phyloP scores from a whole-genome alignment of 2,797 vertebrate species.

The Chelonia mydas region DNA sequence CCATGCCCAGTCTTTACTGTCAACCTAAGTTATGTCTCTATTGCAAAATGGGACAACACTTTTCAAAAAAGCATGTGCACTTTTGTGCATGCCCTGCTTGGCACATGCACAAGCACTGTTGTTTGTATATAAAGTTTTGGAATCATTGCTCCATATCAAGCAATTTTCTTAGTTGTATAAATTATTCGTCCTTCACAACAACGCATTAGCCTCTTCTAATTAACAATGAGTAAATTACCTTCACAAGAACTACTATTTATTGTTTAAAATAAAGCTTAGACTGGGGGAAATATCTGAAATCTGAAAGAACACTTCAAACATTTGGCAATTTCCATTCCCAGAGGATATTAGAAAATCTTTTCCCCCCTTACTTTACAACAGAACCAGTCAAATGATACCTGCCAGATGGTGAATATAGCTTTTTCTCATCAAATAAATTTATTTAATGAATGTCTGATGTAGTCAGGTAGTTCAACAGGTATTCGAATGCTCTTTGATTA shows the following conservation, averaged over 20 bases:
- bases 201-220: background rate
- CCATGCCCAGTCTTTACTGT: background rate
- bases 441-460: background rate
- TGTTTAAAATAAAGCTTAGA: conserved; percentile 1
- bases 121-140: background rate
- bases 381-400: background rate
- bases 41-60: background rate
- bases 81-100: background rate
- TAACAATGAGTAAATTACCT: background rate
- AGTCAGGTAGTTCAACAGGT: background rate
- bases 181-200: conserved; percentile 19
- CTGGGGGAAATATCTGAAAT: conserved; percentile 4
- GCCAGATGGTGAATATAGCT: conserved; percentile 5
- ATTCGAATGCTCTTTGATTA: conserved; percentile 19
- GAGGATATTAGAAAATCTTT: background rate
- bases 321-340: conserved; percentile 14
- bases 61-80: background rate
- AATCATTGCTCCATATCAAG: background rate
- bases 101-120: background rate
- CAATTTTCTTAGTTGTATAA: background rate
- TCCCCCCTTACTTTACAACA: background rate
- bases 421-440: conserved; percentile 19
- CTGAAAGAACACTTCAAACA: conserved; percentile 17
- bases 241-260: background rate
- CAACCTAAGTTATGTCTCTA: background rate